These are phyloP conservation scores for Leptarthrus brevirostris DNA, from an alignment of 2,888 invertebrate species.

Conservation along the genomic window DNA sequence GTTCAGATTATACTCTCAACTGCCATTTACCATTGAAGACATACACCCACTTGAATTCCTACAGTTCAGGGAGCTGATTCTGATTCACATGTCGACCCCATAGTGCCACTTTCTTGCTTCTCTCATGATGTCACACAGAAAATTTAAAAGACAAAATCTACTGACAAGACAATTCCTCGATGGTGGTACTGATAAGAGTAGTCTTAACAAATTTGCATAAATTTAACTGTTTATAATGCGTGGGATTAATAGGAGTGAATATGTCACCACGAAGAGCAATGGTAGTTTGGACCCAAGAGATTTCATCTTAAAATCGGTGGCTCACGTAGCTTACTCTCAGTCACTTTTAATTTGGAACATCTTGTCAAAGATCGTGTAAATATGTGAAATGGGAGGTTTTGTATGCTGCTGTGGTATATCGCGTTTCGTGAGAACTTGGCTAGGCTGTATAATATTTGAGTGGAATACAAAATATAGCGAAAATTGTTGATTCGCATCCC, in stretches of 20 bases:
- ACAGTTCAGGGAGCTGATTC: background rate
- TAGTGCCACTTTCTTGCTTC: slow-evolving; percentile 2
- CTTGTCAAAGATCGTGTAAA: too few relatives aligned
- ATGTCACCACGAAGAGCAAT: background rate
- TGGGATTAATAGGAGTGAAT: background rate
- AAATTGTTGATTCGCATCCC: too few relatives aligned
- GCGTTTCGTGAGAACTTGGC: too few relatives aligned
- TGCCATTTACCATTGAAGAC: slow-evolving; percentile 18
- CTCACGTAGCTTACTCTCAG: background rate
- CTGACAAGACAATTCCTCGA: slow-evolving; percentile 15
- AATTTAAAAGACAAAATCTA: background rate
- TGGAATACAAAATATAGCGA: too few relatives aligned
- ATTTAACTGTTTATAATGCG: slow-evolving; percentile 1
- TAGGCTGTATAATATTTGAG: too few relatives aligned
- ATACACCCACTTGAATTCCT: slow-evolving; percentile 28
- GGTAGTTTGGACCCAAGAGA: too few relatives aligned
- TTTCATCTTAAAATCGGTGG: background rate
- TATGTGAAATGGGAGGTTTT: too few relatives aligned
- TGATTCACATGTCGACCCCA: slow-evolving; percentile 5
- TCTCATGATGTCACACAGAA: background rate
- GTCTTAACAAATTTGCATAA: slow-evolving; percentile 1
- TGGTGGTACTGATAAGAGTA: slow-evolving; percentile 12
- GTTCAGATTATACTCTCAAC: background rate
- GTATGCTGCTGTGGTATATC: too few relatives aligned
- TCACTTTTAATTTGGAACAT: too few relatives aligned